phyloP scores from a whole-genome alignment of 2,113 vertebrate species.

The Lepisosteus osseus region DNA sequence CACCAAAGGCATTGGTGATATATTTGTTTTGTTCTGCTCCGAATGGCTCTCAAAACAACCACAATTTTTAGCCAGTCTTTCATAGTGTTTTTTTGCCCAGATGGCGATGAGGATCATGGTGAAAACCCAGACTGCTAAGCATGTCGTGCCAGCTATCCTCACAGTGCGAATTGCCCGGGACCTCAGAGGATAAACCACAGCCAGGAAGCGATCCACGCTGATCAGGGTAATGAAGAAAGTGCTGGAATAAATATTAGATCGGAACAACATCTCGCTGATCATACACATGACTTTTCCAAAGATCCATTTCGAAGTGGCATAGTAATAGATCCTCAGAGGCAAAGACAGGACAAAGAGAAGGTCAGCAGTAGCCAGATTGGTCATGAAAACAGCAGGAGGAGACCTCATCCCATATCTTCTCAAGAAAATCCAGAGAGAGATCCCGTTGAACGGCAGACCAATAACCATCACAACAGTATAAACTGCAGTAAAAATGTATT shows the following conservation, averaged over 20 bases:
- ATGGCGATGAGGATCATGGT: conserved; percentile 34
- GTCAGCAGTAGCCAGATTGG: conserved; percentile 52
- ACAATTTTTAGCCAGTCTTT: no score
- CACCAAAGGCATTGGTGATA: no score
- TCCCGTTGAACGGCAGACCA: conserved; percentile 50
- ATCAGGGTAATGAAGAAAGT: conserved; percentile 60
- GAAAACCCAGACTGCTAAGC: conserved; percentile 32
- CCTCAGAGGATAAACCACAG: conserved; percentile 54
- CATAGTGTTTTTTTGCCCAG: neutral
- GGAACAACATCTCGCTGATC: conserved; percentile 42
- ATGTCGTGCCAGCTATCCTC: conserved; percentile 34
- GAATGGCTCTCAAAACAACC: no score
- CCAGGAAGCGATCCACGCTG: conserved; percentile 53
- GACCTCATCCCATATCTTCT: conserved; percentile 34
- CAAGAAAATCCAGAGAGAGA: conserved; percentile 48
- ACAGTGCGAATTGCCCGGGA: conserved; percentile 37
- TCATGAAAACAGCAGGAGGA: conserved; percentile 43
- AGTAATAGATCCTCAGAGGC: conserved; percentile 46
- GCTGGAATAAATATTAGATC: conserved; percentile 51
- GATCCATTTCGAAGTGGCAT: conserved; percentile 31
- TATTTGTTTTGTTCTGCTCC: no score
- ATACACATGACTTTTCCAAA: conserved; percentile 27
- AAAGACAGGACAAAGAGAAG: conserved; percentile 48
- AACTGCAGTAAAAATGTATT: conserved; percentile 11
- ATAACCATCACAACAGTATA: conserved; percentile 38